Conservation (phyloP, 2,888 invertebrate genomes). For the Trichogramma evanescens region DNA sequence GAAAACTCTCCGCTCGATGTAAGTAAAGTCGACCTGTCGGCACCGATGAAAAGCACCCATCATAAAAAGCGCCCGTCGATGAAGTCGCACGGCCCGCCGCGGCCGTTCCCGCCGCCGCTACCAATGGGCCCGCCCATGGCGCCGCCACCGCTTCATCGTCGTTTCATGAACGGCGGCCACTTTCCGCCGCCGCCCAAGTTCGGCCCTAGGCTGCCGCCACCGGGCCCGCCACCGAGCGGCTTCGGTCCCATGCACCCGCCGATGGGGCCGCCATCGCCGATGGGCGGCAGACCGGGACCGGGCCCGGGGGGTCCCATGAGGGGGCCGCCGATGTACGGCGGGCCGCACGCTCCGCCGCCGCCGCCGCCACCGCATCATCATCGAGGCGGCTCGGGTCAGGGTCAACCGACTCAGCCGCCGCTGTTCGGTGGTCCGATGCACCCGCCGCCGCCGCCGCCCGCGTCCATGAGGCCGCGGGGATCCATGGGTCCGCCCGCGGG, state of each 20-base stretch:
- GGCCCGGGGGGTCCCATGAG: slow-evolving; percentile 14
- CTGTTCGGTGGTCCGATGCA: not conserved
- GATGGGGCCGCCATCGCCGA: slow-evolving; percentile 17
- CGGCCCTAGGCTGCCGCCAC: slow-evolving; percentile 9
- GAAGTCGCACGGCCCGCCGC: slow-evolving; percentile 9
- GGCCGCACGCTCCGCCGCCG: not conserved
- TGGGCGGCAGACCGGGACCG: slow-evolving; percentile 9
- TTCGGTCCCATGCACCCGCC: slow-evolving; percentile 21
- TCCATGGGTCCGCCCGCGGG: slow-evolving; percentile 9
- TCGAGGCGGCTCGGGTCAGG: no score
- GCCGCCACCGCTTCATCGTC: slow-evolving; percentile 15
- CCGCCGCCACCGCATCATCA: slow-evolving; percentile 4
- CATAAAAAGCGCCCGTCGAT: not conserved
- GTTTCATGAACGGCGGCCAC: slow-evolving; percentile 30
- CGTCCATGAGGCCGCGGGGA: slow-evolving; percentile 7
- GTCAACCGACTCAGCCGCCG: no score
- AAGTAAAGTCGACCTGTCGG: slow-evolving; percentile 20
- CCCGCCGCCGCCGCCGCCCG: slow-evolving; percentile 8
- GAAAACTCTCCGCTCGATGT: slow-evolving; percentile 28
- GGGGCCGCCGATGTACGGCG: not conserved
- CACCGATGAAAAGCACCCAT: slow-evolving; percentile 2
- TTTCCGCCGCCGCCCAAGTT: slow-evolving; percentile 28
- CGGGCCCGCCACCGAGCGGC: slow-evolving; percentile 2
- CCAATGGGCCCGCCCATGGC: slow-evolving; percentile 25
- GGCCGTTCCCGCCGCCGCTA: not conserved